A percentile compares a stretch with the other conserved stretches of the same genome.
phyloP scores from a whole-genome alignment of 2,113 vertebrate genomes.

The Caracal caracal region DNA sequence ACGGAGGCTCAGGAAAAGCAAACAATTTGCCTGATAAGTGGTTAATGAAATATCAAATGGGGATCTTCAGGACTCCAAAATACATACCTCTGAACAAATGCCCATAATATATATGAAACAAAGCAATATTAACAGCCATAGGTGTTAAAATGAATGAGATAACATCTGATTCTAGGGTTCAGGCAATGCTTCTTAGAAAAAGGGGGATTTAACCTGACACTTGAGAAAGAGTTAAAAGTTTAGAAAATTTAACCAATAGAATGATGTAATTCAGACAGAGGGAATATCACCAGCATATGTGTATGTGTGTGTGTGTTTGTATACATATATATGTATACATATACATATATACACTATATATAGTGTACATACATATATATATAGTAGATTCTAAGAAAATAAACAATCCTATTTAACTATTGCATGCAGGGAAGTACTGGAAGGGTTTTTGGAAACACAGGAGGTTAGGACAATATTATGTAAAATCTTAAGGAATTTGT shows the following conservation, averaged over 20 bases:
- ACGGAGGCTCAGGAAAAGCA: neutral
- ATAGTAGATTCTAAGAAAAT: neutral
- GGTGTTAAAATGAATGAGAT: neutral
- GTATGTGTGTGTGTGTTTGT: too few relatives aligned
- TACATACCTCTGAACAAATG: neutral
- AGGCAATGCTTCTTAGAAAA: neutral
- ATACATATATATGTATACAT: too few relatives aligned
- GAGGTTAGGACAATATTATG: neutral
- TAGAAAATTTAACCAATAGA: neutral
- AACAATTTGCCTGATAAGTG: neutral
- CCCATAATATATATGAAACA: neutral
- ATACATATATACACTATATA: too few relatives aligned
- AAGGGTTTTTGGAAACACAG: neutral
- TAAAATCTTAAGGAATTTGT: neutral
- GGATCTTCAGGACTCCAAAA: neutral
- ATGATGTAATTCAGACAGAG: neutral
- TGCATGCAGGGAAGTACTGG: neutral
- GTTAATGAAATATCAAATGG: neutral
- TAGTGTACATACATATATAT: neutral
- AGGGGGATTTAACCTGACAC: neutral
- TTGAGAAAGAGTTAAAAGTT: neutral
- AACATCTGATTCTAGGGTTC: neutral
- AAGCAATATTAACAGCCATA: neutral
- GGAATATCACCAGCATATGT: neutral
- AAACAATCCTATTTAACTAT: neutral